A percentile compares a stretch with the other conserved stretches of the same genome.
Evolutionary conservation across 2,797 vertebrate species (phyloP).

Genomic region (Tenualosa thibaudeaui): DNA sequence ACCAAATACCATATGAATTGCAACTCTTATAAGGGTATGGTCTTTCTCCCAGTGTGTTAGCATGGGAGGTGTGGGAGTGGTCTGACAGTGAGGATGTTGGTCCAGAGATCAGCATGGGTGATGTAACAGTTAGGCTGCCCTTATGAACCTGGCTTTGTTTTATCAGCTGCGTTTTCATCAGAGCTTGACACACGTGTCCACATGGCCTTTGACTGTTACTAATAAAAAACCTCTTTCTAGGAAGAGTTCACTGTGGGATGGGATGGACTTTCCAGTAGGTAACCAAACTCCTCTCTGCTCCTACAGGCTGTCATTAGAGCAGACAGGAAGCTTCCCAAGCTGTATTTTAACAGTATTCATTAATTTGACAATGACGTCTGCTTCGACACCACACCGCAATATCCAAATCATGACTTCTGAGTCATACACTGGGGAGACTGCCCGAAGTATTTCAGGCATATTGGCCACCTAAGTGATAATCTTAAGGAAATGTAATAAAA

Average conservation of each 20-base stretch:
- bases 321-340: background rate
- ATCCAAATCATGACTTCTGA: background rate
- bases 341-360: background rate
- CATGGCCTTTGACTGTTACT: background rate
- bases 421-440: background rate
- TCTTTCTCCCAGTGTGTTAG: background rate
- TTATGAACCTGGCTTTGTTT: background rate
- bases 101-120: background rate
- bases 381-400: background rate
- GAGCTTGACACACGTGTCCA: background rate
- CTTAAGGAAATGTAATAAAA: background rate
- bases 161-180: background rate
- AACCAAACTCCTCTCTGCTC: background rate
- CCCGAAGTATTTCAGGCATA: background rate
- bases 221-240: background rate
- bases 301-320: background rate
- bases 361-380: constrained; percentile 18
- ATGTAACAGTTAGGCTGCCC: background rate
- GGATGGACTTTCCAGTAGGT: background rate
- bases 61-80: background rate
- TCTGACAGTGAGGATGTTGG: background rate
- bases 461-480: constrained; percentile 3
- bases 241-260: background rate
- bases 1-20: too few species aligned
- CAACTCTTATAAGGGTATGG: background rate